A percentile compares a stretch with the other conserved stretches of the same genome.
phyloP scores from a whole-genome alignment of 2,113 vertebrate species.

The Notiomystis cincta region DNA sequence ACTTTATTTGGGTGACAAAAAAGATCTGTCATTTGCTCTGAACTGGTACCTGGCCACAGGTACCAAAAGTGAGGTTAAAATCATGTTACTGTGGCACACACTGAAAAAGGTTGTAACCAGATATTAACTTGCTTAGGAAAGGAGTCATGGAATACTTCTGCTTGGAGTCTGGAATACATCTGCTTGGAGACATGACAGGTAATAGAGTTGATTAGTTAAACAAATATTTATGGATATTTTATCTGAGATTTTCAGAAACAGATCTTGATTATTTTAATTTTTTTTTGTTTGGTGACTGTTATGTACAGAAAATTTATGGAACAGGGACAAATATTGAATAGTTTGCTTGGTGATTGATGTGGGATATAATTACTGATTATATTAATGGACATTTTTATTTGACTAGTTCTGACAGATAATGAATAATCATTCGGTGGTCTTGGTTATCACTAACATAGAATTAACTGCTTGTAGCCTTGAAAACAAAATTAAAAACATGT shows the following conservation, averaged over 20 bases:
- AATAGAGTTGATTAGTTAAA: neutral
- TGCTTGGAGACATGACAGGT: neutral
- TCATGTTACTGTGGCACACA: neutral
- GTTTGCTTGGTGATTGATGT: neutral
- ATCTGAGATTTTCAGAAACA: neutral
- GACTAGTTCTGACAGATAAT: neutral
- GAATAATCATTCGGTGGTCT: neutral
- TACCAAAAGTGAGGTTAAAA: neutral
- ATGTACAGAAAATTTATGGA: neutral
- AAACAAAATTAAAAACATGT: neutral
- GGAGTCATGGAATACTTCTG: neutral
- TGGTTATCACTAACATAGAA: neutral
- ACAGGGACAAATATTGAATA: neutral
- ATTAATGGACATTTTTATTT: neutral
- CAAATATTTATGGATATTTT: slow-evolving; percentile 21
- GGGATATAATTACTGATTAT: neutral
- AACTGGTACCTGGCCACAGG: neutral
- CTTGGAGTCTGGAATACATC: no score
- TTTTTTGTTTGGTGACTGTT: neutral
- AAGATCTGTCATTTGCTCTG: neutral
- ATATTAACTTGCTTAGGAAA: neutral
- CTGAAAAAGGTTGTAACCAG: neutral
- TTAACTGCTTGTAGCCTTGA: neutral
- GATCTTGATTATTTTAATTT: neutral
- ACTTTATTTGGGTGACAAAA: neutral